These are phyloP conservation scores for Cyclargus thomasi DNA, from an alignment of 1,140 invertebrate species.

Conservation along the genomic window DNA sequence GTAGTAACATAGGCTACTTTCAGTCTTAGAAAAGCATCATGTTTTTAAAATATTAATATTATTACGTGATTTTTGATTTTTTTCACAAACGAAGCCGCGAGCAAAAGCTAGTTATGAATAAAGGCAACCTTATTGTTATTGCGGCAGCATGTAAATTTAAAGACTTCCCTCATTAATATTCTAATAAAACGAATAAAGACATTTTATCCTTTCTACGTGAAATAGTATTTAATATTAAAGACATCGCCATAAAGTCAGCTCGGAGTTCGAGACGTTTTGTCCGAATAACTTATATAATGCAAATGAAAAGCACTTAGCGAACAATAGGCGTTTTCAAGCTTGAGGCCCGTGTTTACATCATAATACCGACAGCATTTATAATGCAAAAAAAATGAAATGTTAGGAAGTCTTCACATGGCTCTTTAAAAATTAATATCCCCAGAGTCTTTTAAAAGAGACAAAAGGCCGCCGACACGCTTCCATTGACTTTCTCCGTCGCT, in stretches of 20 bases:
- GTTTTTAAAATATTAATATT: too few species aligned
- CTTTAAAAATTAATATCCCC: conserved; percentile 30
- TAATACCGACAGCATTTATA: conserved; percentile 24
- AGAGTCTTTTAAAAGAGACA: conserved; percentile 25
- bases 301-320: conserved; percentile 24
- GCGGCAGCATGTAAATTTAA: not conserved
- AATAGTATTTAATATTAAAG: conserved; percentile 11
- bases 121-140: not conserved
- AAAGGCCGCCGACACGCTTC: conserved; percentile 23
- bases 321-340: conserved; percentile 21
- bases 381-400: conserved; percentile 26
- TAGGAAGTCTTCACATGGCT: conserved; percentile 18
- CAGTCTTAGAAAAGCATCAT: too few species aligned
- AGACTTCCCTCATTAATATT: not conserved
- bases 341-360: conserved; percentile 19
- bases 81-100: too few species aligned
- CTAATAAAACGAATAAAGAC: not conserved
- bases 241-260: conserved; percentile 3
- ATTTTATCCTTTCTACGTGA: not conserved
- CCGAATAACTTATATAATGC: conserved; percentile 9
- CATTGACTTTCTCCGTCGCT: conserved; percentile 23
- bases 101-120: too few species aligned
- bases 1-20: too few species aligned
- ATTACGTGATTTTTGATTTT: too few species aligned
- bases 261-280: conserved; percentile 10